phyloP scores from a whole-genome alignment of 2,797 vertebrate genomes.

The Centroberyx gerrardi region DNA sequence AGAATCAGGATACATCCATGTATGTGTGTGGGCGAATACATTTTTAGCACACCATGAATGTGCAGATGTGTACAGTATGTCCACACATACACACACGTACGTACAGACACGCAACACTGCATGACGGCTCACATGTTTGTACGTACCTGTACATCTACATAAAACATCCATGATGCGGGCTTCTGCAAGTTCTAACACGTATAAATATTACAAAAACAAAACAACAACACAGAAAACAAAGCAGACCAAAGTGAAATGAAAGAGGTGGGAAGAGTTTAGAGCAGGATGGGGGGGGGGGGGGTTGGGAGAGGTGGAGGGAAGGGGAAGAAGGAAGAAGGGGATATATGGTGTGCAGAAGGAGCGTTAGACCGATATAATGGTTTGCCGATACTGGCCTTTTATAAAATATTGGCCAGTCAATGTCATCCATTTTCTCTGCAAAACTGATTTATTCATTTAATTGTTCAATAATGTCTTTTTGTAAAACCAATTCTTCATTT shows the following conservation, averaged over 20 bases:
- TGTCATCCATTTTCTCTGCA: no score
- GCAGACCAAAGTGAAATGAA: constrained; percentile 29
- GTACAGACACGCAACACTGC: constrained; percentile 43
- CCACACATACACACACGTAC: constrained; percentile 35
- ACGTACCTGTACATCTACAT: constrained; percentile 57
- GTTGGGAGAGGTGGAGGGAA: constrained; percentile 52
- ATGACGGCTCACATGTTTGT: constrained; percentile 41
- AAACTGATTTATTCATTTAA: no score
- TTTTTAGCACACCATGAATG: constrained; percentile 36
- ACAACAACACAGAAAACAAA: constrained; percentile 61
- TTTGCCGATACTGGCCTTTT: constrained; percentile 38
- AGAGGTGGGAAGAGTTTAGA: background rate
- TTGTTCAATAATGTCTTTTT: no score
- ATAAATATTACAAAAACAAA: constrained; percentile 85
- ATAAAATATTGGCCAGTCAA: background rate
- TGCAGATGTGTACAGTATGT: constrained; percentile 16
- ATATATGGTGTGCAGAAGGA: background rate
- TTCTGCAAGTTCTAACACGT: constrained; percentile 81
- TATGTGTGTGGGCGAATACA: constrained; percentile 53
- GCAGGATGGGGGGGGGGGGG: constrained; percentile 42
- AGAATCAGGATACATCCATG: constrained; percentile 46
- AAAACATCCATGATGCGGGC: constrained; percentile 75
- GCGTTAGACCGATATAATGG: constrained; percentile 57
- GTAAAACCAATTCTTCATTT: no score
- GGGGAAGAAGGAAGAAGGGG: background rate